phyloP scores from a whole-genome alignment of 2,797 vertebrate species.

The Silurus lanzhouensis region DNA sequence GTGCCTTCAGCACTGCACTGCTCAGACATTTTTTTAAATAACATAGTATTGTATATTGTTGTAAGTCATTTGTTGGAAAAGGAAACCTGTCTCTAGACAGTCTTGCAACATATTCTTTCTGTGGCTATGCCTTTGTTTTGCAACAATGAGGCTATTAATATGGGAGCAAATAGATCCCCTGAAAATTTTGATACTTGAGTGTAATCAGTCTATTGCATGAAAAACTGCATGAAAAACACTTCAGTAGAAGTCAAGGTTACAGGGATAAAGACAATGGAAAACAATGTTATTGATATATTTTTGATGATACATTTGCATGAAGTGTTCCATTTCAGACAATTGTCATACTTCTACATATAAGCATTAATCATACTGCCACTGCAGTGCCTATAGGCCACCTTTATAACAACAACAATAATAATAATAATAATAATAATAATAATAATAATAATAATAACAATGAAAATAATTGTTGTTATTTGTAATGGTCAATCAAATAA shows the following conservation, averaged over 20 bases:
- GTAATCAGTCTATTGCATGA: slow-evolving; percentile 38
- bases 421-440: neutral
- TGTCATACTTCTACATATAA: slow-evolving; percentile 20
- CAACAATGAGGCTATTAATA: slow-evolving; percentile 30
- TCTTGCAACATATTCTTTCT: slow-evolving; percentile 37
- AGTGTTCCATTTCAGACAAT: slow-evolving; percentile 9
- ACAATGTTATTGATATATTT: slow-evolving; percentile 14
- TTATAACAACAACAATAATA: slow-evolving; percentile 19
- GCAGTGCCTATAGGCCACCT: slow-evolving; percentile 2
- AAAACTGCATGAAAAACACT: slow-evolving; percentile 33
- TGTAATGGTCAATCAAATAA: neutral
- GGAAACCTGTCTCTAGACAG: slow-evolving; percentile 56
- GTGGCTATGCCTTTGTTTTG: slow-evolving; percentile 49
- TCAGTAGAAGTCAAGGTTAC: slow-evolving; percentile 42
- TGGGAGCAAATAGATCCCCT: slow-evolving; percentile 31
- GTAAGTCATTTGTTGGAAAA: slow-evolving; percentile 67
- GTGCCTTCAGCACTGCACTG: slow-evolving; percentile 60
- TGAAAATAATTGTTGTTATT: neutral
- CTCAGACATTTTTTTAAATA: slow-evolving; percentile 64
- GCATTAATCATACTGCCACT: slow-evolving; percentile 33
- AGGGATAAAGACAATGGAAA: neutral
- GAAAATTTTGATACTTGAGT: slow-evolving; percentile 42
- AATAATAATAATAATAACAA: neutral
- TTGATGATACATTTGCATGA: neutral
- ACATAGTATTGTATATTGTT: slow-evolving; percentile 62